phyloP scores from a whole-genome alignment of 1,140 invertebrate species.

The Drosophila sechellia region DNA sequence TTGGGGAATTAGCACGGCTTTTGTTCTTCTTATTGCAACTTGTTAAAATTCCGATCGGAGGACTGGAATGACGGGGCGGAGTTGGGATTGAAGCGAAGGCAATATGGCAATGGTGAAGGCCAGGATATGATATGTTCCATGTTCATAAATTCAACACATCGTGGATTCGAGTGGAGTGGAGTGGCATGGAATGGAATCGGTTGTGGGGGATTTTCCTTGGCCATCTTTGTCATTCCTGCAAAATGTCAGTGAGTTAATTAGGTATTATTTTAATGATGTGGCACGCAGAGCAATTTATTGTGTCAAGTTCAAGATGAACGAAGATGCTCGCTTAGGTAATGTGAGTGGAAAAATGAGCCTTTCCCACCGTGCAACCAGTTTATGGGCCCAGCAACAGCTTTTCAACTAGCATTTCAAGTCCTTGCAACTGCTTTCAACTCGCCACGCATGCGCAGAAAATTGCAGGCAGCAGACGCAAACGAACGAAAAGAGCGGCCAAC shows the following conservation, averaged over 20 bases:
- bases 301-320: slow-evolving; percentile 20
- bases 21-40: slow-evolving; percentile 74
- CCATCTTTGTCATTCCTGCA: slow-evolving; percentile 23
- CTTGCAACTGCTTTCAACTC: not conserved
- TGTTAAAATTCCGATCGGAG: slow-evolving; percentile 73
- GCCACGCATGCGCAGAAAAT: slow-evolving; percentile 63
- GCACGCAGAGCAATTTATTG: slow-evolving; percentile 1
- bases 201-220: slow-evolving; percentile 34
- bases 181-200: slow-evolving; percentile 5
- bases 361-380: not conserved
- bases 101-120: not conserved
- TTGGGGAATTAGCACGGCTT: slow-evolving; percentile 78
- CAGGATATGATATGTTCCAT: slow-evolving; percentile 62
- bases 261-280: slow-evolving; percentile 29
- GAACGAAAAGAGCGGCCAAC: slow-evolving; percentile 24
- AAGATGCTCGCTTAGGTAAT: not conserved
- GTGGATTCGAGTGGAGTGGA: not conserved
- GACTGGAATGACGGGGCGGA: not conserved
- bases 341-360: not conserved
- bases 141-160: slow-evolving; percentile 76
- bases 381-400: not conserved
- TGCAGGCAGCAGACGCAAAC: slow-evolving; percentile 9
- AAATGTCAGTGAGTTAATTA: slow-evolving; percentile 20
- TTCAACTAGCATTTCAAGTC: not conserved
- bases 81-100: not conserved